Percentiles rank a stretch among this genome's conserved stretches.
phyloP scores from a whole-genome alignment of 2,113 vertebrate species.

The Hucho hucho region DNA sequence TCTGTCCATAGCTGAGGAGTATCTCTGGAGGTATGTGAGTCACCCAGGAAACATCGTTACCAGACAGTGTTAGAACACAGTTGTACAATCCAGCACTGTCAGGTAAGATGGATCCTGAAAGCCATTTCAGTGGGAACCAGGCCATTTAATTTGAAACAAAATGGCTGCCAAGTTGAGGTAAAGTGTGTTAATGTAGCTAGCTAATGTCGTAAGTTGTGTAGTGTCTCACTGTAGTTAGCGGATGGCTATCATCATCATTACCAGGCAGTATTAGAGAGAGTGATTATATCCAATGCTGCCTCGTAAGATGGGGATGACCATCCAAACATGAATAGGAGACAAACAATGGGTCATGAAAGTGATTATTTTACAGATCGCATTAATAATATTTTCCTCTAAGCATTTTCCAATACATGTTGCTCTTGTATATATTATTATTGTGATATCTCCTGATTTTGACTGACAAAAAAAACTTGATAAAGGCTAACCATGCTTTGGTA shows the following conservation, averaged over 20 bases:
- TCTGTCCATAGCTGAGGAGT: neutral
- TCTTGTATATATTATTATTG: no score
- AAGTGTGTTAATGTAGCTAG: neutral
- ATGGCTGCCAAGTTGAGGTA: neutral
- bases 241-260: conserved; percentile 97
- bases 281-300: conserved; percentile 98
- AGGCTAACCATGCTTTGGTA: neutral
- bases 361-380: no score
- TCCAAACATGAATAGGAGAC: conserved; percentile 13
- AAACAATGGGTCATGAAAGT: no score
- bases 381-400: no score
- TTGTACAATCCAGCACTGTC: conserved; percentile 96
- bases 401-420: no score
- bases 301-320: conserved; percentile 92
- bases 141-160: conserved; percentile 8
- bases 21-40: conserved; percentile 51
- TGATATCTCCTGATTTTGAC: no score
- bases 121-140: conserved; percentile 58
- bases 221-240: conserved; percentile 16
- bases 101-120: conserved; percentile 97
- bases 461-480: neutral
- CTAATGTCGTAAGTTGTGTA: neutral
- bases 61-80: conserved; percentile 99
- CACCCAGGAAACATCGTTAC: conserved; percentile 99
- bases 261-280: conserved; percentile 99